Conservation (phyloP, 2,888 invertebrate genomes). For the Coenonympha glycerion region DNA sequence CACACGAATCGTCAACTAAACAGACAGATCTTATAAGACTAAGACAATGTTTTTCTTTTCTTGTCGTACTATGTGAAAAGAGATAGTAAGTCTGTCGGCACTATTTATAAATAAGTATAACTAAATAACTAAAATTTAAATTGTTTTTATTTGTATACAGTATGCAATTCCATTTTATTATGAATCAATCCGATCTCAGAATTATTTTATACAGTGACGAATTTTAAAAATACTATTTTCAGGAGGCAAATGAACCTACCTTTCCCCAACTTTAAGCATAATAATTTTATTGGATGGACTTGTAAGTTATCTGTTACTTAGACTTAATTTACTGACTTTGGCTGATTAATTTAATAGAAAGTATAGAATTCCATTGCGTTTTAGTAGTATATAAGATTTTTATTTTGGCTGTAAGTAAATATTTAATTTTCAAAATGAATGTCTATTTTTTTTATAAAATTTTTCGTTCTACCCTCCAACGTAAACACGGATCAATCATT, state of each 20-base stretch:
- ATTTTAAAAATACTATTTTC: neutral
- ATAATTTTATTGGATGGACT: neutral
- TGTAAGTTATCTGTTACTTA: no score
- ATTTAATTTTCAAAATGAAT: neutral
- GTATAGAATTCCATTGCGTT: no score
- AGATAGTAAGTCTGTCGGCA: no score
- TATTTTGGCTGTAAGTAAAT: neutral
- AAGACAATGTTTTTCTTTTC: no score
- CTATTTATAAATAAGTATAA: no score
- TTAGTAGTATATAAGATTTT: neutral
- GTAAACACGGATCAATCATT: constrained; percentile 43
- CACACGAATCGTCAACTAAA: no score
- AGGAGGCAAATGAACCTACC: constrained; percentile 1
- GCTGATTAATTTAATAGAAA: no score
- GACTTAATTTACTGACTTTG: no score
- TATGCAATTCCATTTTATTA: neutral
- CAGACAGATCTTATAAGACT: no score
- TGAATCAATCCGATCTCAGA: neutral
- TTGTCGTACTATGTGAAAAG: no score
- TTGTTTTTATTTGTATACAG: constrained; percentile 6
- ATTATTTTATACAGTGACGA: neutral
- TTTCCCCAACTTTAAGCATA: neutral
- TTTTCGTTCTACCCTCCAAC: constrained; percentile 38
- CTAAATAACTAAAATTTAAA: neutral
- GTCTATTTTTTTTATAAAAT: constrained; percentile 1